Evolutionary conservation across 2,797 vertebrate genomes (phyloP).

Genomic region (Eospalax fontanierii): DNA sequence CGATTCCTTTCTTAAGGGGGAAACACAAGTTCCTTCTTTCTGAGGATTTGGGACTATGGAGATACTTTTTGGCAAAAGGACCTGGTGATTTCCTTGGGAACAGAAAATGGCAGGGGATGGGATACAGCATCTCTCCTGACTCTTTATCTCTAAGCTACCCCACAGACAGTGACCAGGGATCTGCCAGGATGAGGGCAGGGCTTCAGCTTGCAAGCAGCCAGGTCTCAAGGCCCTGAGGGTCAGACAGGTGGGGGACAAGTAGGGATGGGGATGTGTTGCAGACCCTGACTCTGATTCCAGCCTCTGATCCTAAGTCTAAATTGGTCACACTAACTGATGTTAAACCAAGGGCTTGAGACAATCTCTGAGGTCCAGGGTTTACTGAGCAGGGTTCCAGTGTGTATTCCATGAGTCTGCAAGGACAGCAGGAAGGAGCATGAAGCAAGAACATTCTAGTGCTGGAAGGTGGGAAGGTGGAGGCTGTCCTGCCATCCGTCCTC

Average conservation of each 20-base stretch:
- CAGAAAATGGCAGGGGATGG: accelerated
- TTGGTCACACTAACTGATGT: background rate
- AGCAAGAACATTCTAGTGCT: background rate
- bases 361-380: background rate
- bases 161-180: background rate
- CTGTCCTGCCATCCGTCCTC: background rate
- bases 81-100: background rate
- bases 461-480: background rate
- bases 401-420: too few relatives aligned
- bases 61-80: background rate
- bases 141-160: background rate
- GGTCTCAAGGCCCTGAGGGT: background rate
- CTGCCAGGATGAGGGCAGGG: background rate
- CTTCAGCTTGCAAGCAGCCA: background rate
- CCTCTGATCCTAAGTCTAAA: background rate
- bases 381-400: background rate
- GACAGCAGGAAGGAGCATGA: background rate
- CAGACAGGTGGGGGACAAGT: background rate
- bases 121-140: background rate
- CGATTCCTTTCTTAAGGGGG: conserved; percentile 52
- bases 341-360: background rate
- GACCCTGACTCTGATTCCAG: background rate
- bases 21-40: background rate
- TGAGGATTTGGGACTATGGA: background rate
- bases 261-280: accelerated